Evolutionary conservation across 2,113 vertebrate species (phyloP).

Genomic region (Ammodramus savannarum): DNA sequence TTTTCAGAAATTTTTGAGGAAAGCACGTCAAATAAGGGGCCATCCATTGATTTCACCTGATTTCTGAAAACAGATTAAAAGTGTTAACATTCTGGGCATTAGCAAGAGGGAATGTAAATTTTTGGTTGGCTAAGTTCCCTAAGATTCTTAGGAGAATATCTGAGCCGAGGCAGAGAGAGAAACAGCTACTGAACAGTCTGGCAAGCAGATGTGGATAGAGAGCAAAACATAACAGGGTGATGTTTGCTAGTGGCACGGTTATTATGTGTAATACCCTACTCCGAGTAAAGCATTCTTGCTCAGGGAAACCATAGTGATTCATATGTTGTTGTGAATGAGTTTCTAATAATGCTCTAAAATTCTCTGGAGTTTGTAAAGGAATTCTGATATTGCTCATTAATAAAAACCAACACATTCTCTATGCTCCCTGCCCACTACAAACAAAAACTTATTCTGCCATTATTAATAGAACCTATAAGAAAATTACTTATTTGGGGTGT

Average conservation of each 20-base stretch:
- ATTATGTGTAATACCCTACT: background rate
- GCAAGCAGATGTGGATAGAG: background rate
- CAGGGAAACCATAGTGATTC: background rate
- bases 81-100: background rate
- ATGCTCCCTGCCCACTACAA: background rate
- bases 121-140: background rate
- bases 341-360: constrained; percentile 6
- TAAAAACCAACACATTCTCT: background rate
- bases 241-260: background rate
- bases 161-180: background rate
- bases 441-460: background rate
- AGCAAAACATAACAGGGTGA: background rate
- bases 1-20: background rate
- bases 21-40: background rate
- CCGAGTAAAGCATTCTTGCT: background rate
- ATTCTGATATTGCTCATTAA: constrained; percentile 23
- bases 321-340: constrained; percentile 17
- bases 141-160: background rate
- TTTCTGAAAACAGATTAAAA: background rate
- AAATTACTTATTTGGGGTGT: background rate
- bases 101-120: background rate
- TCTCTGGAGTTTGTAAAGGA: background rate
- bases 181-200: background rate
- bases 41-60: background rate
- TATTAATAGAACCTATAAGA: background rate